These are phyloP conservation scores for Trichacis sp. DNA, from an alignment of 2,888 invertebrate species.

Conservation along the genomic window DNA sequence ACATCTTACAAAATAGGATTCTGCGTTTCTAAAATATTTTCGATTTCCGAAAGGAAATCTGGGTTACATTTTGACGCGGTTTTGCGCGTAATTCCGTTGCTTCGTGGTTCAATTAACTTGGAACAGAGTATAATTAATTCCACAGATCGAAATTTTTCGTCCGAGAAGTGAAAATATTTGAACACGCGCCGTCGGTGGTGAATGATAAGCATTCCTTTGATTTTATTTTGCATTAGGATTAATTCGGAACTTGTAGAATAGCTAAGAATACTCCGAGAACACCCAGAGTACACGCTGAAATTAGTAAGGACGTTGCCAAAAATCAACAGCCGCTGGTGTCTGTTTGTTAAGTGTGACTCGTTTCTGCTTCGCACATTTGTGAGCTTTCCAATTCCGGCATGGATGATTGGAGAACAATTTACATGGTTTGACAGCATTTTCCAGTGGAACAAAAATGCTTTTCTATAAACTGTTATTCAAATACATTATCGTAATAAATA, in stretches of 20 bases:
- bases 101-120: too few species aligned
- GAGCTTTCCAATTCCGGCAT: neutral
- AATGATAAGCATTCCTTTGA: neutral
- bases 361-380: neutral
- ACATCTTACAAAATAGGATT: neutral
- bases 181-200: neutral
- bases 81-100: too few species aligned
- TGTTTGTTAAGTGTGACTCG: neutral
- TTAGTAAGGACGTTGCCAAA: constrained; percentile 5
- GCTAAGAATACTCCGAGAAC: neutral
- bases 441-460: too few species aligned
- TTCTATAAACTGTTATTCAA: too few species aligned
- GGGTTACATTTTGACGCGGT: neutral
- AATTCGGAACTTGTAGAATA: constrained; percentile 6
- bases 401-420: neutral
- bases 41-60: neutral
- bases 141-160: neutral
- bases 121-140: too few species aligned
- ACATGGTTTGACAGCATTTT: neutral
- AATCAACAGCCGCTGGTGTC: constrained; percentile 5
- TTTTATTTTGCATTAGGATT: neutral
- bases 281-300: constrained; percentile 1
- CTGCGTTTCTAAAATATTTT: neutral
- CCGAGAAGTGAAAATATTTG: neutral
- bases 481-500: too few species aligned